A percentile compares a stretch with the other conserved stretches of the same genome.
Evolutionary conservation across 2,888 invertebrate species (phyloP).

Genomic region (Apoderus coryli): DNA sequence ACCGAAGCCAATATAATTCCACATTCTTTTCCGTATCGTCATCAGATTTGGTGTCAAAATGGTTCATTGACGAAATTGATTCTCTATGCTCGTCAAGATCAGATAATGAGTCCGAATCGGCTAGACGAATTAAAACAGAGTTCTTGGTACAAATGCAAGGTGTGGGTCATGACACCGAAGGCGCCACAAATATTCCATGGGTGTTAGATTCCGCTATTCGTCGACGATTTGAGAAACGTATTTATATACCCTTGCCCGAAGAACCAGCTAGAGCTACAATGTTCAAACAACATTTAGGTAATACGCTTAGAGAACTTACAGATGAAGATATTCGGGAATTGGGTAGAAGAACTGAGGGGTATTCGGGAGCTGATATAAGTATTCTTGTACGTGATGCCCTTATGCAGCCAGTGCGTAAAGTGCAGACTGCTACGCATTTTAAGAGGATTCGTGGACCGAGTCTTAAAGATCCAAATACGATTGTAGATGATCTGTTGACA

Average conservation of each 20-base stretch:
- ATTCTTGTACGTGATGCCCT: constrained; percentile 94
- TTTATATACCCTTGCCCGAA: constrained; percentile 96
- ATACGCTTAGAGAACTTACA: constrained; percentile 66
- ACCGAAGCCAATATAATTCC: constrained; percentile 99
- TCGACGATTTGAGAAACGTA: constrained; percentile 95
- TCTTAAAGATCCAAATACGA: constrained; percentile 62
- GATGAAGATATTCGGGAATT: constrained; percentile 77
- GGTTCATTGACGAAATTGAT: constrained; percentile 99
- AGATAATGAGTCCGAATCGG: constrained; percentile 97
- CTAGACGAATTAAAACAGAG: constrained; percentile 95
- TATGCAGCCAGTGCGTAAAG: constrained; percentile 98
- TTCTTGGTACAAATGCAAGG: constrained; percentile 99
- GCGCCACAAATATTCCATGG: constrained; percentile 98
- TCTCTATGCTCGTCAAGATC: constrained; percentile 94
- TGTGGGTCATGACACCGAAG: constrained; percentile 92
- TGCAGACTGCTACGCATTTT: constrained; percentile 97
- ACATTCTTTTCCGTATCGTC: constrained; percentile 98
- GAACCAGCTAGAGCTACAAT: constrained; percentile 81
- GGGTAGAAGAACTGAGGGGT: constrained; percentile 80
- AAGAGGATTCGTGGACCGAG: constrained; percentile 73
- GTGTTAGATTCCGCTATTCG: constrained; percentile 92
- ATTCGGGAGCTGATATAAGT: constrained; percentile 97
- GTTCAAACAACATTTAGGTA: constrained; percentile 94
- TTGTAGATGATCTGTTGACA: constrained; percentile 79
- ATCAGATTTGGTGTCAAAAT: constrained; percentile 96